A percentile compares a stretch with the other conserved stretches of the same genome.
Evolutionary conservation across 2,888 invertebrate genomes (phyloP).

Genomic region (Teinopalpus imperialis): DNA sequence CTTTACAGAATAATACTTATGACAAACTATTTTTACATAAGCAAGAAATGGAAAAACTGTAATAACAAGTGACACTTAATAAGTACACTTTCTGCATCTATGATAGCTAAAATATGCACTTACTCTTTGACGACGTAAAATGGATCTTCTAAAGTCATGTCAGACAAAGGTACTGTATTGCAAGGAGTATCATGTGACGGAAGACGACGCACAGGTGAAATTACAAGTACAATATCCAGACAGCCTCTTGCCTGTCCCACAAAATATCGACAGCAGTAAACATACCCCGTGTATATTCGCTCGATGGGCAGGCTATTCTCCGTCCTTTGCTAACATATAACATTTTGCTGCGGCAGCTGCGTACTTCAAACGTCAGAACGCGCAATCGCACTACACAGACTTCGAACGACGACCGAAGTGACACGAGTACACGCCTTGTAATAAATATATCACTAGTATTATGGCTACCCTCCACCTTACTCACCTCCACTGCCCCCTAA

Average conservation of each 20-base stretch:
- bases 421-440: constrained; percentile 24
- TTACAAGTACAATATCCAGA: constrained; percentile 43
- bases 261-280: constrained; percentile 72
- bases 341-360: constrained; percentile 42
- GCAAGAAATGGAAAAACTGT: too few species aligned
- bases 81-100: too few species aligned
- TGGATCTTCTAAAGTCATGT: constrained; percentile 99
- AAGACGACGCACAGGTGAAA: constrained; percentile 38
- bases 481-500: background rate
- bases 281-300: constrained; percentile 56
- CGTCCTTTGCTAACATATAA: constrained; percentile 62
- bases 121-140: constrained; percentile 99
- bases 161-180: constrained; percentile 74
- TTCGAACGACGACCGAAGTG: constrained; percentile 21
- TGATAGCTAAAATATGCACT: constrained; percentile 80
- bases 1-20: too few species aligned
- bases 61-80: too few species aligned
- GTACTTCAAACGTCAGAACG: constrained; percentile 46
- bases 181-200: constrained; percentile 60
- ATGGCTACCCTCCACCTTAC: constrained; percentile 4
- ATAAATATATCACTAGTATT: constrained; percentile 25
- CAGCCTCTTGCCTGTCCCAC: constrained; percentile 66
- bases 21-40: too few species aligned
- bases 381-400: constrained; percentile 56
- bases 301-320: constrained; percentile 63